Base-by-base conservation (phyloP, 2,113 vertebrate species). In the Equus przewalskii region DNA sequence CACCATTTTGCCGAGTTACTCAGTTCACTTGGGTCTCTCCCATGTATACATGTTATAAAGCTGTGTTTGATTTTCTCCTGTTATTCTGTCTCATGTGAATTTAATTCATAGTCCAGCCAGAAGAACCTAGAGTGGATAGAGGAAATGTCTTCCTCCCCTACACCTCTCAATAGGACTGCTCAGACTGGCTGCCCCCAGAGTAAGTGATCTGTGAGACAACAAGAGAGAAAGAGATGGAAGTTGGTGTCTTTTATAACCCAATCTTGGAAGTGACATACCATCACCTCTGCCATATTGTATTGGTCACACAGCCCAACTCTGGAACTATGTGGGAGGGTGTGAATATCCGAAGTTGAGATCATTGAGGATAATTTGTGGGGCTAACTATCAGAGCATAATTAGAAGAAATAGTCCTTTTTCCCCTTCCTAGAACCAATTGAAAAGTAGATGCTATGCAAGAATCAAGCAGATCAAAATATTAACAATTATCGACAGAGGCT, bases 401-500 rank as follows among this genome's bases (percentile, higher is more conserved):
- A 62, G 0, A 6, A n/a, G 70, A 79, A 64, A 13, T 2, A 78
- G 8, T 51, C 24, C 6, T 89, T 88, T 62, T 58, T 13, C 11
- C 33, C 44, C 80, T 90, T 83, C 13, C 28, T 41, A 79, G 62
- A 79, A 70, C 33, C 58, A 79, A 7, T 1, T 70, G 36, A 84
- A 95, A 94, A 91, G 58, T 56, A 87, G 33, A 49, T 69, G 8
- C n/a, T 80, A 80, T 54, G 13, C 13, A 83, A 83, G 58, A 88
- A 62, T 72, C 76, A 87, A 87, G 24, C 84, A 95, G 36, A 46
- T 49, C 9, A 84, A 87, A 82, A 79, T 62, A 16, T 44, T 96
- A 69, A 62, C 28, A 62, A 83, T 46, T 80, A 78, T 44, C 64
- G 13, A 36, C 21, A 81, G 88, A 93, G 65, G 64, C 44, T 67